A percentile compares a stretch with the other conserved stretches of the same genome.
Evolutionary conservation across 2,888 invertebrate species (phyloP).

Genomic region (Drosophila picticornis): DNA sequence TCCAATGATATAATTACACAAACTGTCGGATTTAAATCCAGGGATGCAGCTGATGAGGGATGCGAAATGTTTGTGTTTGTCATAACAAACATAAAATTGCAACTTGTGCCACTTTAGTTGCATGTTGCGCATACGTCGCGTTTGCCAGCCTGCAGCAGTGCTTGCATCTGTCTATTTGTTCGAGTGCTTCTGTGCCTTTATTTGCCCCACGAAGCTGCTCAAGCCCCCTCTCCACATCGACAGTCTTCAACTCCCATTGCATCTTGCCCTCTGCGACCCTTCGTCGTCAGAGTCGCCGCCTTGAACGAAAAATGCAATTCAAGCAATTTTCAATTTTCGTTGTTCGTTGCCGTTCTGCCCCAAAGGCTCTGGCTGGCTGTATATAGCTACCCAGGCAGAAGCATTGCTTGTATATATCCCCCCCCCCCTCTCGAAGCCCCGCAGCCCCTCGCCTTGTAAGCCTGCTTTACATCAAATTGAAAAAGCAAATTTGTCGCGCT

Average conservation of each 20-base stretch:
- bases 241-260: not conserved
- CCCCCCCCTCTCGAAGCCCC: not conserved
- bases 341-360: slow-evolving; percentile 35
- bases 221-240: not conserved
- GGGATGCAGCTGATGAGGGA: not conserved
- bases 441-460: not conserved
- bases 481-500: slow-evolving; percentile 73
- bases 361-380: slow-evolving; percentile 20
- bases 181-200: slow-evolving; percentile 36
- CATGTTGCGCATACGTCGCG: slow-evolving; percentile 66
- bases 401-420: not conserved
- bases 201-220: slow-evolving; percentile 9
- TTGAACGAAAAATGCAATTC: slow-evolving; percentile 68
- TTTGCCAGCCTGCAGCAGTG: slow-evolving; percentile 30
- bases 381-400: not conserved
- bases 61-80: slow-evolving; percentile 31
- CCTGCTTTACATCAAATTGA: slow-evolving; percentile 68
- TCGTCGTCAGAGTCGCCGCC: slow-evolving; percentile 38
- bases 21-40: slow-evolving; percentile 30
- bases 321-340: slow-evolving; percentile 78
- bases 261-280: slow-evolving; percentile 12
- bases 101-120: slow-evolving; percentile 64
- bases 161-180: slow-evolving; percentile 37
- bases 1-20: slow-evolving; percentile 72
- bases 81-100: slow-evolving; percentile 70